A percentile compares a stretch with the other conserved stretches of the same genome.
Evolutionary conservation across 2,888 invertebrate species (phyloP).

Genomic region (Sturmia bella): DNA sequence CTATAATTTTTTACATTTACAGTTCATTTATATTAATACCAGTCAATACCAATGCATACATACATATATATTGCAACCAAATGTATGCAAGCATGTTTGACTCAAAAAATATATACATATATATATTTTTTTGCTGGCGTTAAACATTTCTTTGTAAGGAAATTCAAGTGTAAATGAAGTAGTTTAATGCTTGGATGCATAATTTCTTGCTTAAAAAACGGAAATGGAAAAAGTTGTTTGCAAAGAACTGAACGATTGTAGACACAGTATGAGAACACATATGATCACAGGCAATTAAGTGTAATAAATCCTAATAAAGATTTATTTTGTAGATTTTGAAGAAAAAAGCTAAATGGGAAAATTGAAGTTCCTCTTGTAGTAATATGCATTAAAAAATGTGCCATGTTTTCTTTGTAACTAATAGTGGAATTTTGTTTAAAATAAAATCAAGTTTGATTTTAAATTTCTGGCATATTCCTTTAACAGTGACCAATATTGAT

Average conservation of each 20-base stretch:
- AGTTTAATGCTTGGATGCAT: conserved; percentile 69
- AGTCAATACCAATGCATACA: conserved; percentile 4
- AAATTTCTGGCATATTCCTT: too few relatives aligned
- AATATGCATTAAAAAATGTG: too few relatives aligned
- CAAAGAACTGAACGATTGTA: not conserved
- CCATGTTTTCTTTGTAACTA: too few relatives aligned
- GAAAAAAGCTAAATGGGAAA: too few relatives aligned
- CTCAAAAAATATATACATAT: not conserved
- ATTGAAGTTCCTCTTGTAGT: too few relatives aligned
- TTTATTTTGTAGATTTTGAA: conserved; percentile 20
- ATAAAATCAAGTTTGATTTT: too few relatives aligned
- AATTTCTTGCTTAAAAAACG: conserved; percentile 47
- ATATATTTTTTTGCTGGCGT: conserved; percentile 17
- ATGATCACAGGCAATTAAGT: conserved; percentile 43
- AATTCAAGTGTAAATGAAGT: conserved; percentile 68
- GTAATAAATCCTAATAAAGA: conserved; percentile 62
- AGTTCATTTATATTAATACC: conserved; percentile 41
- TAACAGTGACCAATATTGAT: too few relatives aligned
- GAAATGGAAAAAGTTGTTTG: conserved; percentile 14
- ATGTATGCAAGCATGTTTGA: conserved; percentile 27
- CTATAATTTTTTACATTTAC: conserved; percentile 16
- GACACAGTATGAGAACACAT: conserved; percentile 26
- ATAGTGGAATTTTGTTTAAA: too few relatives aligned
- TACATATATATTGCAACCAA: conserved; percentile 3
- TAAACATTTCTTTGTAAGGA: conserved; percentile 62